Base-by-base conservation (phyloP, 2,113 vertebrate genomes). In the Hippocampus guttulatus region DNA sequence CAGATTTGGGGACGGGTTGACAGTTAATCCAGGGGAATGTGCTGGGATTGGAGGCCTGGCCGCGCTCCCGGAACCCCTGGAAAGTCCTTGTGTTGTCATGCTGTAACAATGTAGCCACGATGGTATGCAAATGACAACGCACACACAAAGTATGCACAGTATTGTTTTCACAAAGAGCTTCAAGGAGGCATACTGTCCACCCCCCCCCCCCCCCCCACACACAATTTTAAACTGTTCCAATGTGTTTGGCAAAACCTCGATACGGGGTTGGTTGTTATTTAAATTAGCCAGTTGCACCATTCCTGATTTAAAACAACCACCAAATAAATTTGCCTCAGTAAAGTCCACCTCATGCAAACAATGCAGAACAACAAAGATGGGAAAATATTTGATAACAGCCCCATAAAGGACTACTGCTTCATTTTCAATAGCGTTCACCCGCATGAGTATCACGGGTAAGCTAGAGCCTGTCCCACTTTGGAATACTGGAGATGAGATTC, bases 11-110 rank as follows among this genome's bases (percentile, higher is more conserved):
- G 82, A 84, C 79, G 68, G 84, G 86, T 90, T 88, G 87, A 87
- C 86, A 81, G 87, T 81, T 90, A 91, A 92, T 91, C 91, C 86
- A 79, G 78, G 86, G 84, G 87, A 89, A 88, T 89, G 85, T 77
- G 86, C 76, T 83, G 84, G 84, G 88, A 89, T 90, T 88, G 87
- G 79, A 87, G 76, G 75, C 74, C 88, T 92, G 90, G 88, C 84
- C 61, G 1, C 73, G 57, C 75, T 90, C 89, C 89, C 89, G 82
- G 91, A 88, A 81, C 77, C 87, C 76, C 78, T 82, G 81, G 77
- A 84, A 68, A 21, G 11, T 68, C 51, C 58, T 61, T 18, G 30
- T 61, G 58, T 61, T 38, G 49, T 68, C 66, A 54, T n/a, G 64
- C n/a, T 8, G 9, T 61, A 61, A 61, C 58, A 61, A 77, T 45